phyloP scores from a whole-genome alignment of 2,888 invertebrate genomes.

The Stomorhina lunata region DNA sequence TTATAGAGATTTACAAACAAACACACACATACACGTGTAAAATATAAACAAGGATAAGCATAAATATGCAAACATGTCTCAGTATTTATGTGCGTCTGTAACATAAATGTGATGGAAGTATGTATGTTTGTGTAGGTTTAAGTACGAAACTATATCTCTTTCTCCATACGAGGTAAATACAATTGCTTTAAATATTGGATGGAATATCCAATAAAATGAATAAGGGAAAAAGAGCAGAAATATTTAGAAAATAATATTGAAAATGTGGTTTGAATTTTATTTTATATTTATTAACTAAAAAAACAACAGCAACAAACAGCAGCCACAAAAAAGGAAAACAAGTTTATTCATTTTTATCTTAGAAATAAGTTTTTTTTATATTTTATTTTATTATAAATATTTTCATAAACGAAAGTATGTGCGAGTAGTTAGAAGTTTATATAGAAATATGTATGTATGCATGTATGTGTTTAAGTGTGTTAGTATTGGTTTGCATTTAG shows the following conservation, averaged over 20 bases:
- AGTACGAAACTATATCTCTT: neutral
- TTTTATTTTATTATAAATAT: neutral
- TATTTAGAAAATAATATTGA: constrained; percentile 33
- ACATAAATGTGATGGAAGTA: too few relatives aligned
- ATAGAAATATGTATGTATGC: neutral
- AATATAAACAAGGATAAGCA: neutral
- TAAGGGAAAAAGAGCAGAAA: constrained; percentile 5
- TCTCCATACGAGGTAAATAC: neutral
- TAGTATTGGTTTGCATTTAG: neutral
- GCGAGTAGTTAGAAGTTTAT: neutral
- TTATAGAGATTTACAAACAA: neutral
- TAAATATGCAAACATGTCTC: neutral
- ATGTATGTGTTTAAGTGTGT: neutral
- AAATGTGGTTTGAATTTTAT: constrained; percentile 53
- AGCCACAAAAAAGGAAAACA: neutral
- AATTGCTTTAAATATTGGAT: neutral
- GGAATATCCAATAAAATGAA: neutral
- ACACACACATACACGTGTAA: neutral
- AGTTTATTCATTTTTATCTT: constrained; percentile 7
- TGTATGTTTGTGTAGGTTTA: neutral
- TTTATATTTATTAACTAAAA: constrained; percentile 31
- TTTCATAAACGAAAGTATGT: constrained; percentile 20
- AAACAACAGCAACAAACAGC: neutral
- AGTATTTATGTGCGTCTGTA: neutral
- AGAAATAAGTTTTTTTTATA: neutral